Conservation (phyloP, 2,113 vertebrate genomes). For the Saguinus imperator region DNA sequence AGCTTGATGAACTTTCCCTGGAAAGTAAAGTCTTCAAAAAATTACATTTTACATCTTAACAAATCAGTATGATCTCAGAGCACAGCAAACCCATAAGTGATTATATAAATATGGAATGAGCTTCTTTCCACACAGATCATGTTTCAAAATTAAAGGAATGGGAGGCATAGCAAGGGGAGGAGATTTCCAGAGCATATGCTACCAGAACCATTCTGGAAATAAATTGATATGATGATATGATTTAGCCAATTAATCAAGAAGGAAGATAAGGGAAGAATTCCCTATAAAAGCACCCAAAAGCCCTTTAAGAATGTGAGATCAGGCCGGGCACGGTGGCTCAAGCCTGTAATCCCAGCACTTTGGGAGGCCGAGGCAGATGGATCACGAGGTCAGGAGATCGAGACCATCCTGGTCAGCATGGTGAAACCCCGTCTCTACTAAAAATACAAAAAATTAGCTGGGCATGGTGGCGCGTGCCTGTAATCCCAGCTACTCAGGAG, state of each 20-base stretch:
- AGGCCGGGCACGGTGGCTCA: neutral
- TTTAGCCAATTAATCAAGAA: neutral
- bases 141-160: neutral
- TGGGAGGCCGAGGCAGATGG: too few species aligned
- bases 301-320: neutral
- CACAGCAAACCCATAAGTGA: neutral
- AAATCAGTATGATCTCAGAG: neutral
- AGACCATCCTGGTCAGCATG: too few species aligned
- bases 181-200: neutral
- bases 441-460: too few species aligned
- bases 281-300: neutral
- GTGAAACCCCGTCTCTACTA: too few species aligned
- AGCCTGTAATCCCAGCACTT: too few species aligned
- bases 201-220: constrained; percentile 5
- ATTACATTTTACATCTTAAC: neutral
- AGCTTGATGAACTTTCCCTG: neutral
- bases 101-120: neutral
- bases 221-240: neutral
- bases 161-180: neutral
- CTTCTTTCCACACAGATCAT: neutral
- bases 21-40: neutral
- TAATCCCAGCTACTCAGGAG: too few species aligned
- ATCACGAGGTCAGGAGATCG: too few species aligned
- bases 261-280: neutral
- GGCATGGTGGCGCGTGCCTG: too few species aligned